Conservation (phyloP, 2,113 vertebrate genomes). For the Rallus limicola region DNA sequence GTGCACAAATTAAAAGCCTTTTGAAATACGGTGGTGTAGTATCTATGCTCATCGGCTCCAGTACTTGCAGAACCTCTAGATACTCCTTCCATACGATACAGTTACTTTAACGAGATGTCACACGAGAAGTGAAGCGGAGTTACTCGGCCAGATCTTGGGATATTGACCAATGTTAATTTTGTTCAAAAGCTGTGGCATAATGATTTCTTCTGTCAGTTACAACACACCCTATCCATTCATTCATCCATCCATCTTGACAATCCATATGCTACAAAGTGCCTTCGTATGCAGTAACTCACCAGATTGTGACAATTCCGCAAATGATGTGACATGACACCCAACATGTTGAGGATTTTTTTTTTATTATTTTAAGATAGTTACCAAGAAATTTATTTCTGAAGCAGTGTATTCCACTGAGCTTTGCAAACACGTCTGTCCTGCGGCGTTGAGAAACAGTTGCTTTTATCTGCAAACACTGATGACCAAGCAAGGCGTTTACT, state of each 20-base stretch:
- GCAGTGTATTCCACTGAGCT: background rate
- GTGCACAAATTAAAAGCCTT: constrained; percentile 3
- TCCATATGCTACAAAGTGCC: constrained; percentile 54
- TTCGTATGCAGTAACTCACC: constrained; percentile 54
- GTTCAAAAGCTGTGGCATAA: constrained; percentile 53
- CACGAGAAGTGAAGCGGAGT: background rate
- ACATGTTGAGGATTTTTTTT: constrained; percentile 44
- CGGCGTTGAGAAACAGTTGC: background rate
- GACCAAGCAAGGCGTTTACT: background rate
- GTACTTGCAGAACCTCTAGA: background rate
- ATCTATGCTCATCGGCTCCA: background rate
- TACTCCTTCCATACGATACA: background rate
- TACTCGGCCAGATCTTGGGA: constrained; percentile 1
- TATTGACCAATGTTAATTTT: constrained; percentile 55
- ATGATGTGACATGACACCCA: constrained; percentile 60
- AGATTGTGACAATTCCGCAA: constrained; percentile 62
- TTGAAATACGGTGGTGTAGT: background rate
- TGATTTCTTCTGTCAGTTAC: constrained; percentile 59
- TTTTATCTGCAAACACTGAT: constrained; percentile 11
- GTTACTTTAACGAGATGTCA: constrained; percentile 21
- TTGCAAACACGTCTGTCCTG: constrained; percentile 29
- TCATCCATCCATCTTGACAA: constrained; percentile 60
- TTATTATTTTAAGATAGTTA: constrained; percentile 56
- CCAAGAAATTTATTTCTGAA: constrained; percentile 46
- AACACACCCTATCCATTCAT: constrained; percentile 47